These are phyloP conservation scores for Sciaenops ocellatus DNA, from an alignment of 2,797 vertebrate species.

Conservation along the genomic window DNA sequence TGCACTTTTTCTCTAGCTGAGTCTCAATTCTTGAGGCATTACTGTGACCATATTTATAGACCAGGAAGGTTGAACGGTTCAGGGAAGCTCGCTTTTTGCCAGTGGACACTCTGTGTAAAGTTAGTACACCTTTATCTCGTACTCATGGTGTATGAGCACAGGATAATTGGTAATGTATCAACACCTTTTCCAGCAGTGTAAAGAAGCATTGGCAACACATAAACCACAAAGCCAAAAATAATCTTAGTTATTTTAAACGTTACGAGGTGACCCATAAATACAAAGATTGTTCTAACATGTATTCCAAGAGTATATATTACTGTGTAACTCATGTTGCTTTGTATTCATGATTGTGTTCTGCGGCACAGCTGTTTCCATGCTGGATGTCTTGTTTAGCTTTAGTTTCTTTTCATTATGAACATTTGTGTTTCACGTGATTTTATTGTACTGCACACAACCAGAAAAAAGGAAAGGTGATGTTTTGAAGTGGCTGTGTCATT, in stretches of 20 bases:
- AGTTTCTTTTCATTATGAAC: background rate
- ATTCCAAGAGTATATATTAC: no score
- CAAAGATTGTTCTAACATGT: no score
- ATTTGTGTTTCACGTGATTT: background rate
- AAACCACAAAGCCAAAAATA: no score
- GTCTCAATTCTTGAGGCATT: background rate
- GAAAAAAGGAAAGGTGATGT: no score
- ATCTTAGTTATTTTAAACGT: no score
- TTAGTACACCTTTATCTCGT: background rate
- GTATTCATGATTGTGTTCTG: background rate
- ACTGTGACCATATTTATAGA: background rate
- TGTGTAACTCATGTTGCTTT: background rate
- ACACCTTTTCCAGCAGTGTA: no score
- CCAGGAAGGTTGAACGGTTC: conserved; percentile 5
- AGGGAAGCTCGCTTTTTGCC: background rate
- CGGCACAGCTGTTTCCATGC: background rate
- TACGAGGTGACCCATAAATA: no score
- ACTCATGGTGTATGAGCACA: background rate
- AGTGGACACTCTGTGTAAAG: background rate
- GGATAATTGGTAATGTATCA: no score
- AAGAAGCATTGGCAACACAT: no score
- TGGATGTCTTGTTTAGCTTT: background rate
- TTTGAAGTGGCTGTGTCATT: no score
- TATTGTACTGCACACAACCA: no score
- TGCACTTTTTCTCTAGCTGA: background rate